Base-by-base conservation (phyloP, 2,888 invertebrate species). In the Andricus curvator region DNA sequence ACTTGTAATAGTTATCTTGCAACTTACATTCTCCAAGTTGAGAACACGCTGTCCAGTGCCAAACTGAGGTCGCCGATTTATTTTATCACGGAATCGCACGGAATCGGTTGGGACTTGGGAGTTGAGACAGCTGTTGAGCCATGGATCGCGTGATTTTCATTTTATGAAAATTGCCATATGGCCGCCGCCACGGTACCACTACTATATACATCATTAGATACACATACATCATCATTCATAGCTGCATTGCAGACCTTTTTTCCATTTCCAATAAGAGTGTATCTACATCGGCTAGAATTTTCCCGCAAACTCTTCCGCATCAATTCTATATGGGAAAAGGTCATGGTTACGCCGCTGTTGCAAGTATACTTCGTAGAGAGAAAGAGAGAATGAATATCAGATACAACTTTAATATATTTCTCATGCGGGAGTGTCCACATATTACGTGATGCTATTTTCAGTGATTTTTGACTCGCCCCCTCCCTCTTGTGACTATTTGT, bases 21-120 rank as follows among this genome's bases (percentile, higher is more conserved):
- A 89, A 89, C 15, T 79, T 37, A 87, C 89, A 89, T 90, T 90
- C 89, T 86, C 89, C 88, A 88, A 78, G 90, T 90, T 90, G 90
- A 90, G 90, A 90, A 90, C 90, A 89, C 86, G 83, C 85, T 84
- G 84, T 79, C 79, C 70, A 70, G 70, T 25, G 60, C 60, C 60
- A 62, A 22, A n/a, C 60, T 62, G 60, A 22, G 60, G 60, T 25
- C 60, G 60, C 60, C 60, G 60, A 62, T 62, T 62, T 62, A 62
- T 8, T 62, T 25, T 62, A 62, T 62, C 60, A 13, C 22, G 60
- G 60, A 62, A 62, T 62, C 60, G 25, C 60, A 44, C 44, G 44
- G 13, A 44, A 44, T 44, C 44, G 44, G 44, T 15, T 11, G 13
- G 13, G 41, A 11, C 11, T 11, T 13, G 11, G 13, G 13, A 15